These are phyloP conservation scores for Prolemur simus DNA, from an alignment of 2,113 vertebrate species.

Conservation along the genomic window DNA sequence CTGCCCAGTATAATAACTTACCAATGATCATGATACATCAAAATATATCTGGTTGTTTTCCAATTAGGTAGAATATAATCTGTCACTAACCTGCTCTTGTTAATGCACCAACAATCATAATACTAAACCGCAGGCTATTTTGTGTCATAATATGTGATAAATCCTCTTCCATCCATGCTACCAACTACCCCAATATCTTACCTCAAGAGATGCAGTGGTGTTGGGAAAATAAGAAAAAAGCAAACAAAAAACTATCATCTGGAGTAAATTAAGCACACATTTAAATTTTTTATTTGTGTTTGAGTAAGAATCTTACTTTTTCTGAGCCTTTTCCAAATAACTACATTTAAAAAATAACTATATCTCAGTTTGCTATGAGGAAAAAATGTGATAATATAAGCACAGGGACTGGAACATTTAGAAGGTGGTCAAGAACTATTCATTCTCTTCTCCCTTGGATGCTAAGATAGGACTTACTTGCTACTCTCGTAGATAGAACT, in stretches of 20 bases:
- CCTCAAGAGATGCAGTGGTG: not conserved
- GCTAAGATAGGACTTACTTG: not conserved
- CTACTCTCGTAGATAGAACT: not conserved
- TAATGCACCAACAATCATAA: not conserved
- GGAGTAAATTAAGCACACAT: not conserved
- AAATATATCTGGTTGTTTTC: not conserved
- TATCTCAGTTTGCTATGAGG: not conserved
- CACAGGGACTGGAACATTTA: not conserved
- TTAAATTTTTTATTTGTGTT: constrained; percentile 24
- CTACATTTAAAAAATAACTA: not conserved
- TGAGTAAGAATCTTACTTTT: not conserved
- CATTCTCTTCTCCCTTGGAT: not conserved
- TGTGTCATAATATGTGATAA: not conserved
- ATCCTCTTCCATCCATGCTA: not conserved
- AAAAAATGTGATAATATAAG: not conserved
- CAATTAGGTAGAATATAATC: constrained; percentile 6
- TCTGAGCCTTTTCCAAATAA: not conserved
- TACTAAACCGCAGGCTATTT: not conserved
- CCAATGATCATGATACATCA: not conserved
- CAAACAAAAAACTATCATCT: not conserved
- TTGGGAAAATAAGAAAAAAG: not conserved
- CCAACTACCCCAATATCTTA: not conserved
- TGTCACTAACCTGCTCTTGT: not conserved
- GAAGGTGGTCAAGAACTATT: not conserved
- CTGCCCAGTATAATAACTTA: constrained; percentile 1